Conservation (phyloP, 2,113 vertebrate genomes). For the Chaetura pelagica region DNA sequence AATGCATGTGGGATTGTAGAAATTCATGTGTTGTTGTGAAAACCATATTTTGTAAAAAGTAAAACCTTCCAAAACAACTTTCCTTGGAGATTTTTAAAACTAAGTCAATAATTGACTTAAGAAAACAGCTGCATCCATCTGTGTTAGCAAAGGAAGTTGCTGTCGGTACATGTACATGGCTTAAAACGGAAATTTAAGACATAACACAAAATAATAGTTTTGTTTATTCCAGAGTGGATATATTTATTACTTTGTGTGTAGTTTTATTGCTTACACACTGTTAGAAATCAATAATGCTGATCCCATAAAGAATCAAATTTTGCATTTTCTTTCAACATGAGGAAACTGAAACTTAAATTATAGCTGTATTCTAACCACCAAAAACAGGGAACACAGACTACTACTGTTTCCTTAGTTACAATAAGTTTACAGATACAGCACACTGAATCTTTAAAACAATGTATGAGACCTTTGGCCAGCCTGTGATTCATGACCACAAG, state of each 20-base stretch:
- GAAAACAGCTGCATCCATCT: rapidly evolving
- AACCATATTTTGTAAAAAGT: background rate
- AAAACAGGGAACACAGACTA: background rate
- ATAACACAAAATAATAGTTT: background rate
- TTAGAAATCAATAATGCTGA: background rate
- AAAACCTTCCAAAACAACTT: background rate
- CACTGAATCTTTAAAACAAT: background rate
- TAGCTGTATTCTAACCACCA: background rate
- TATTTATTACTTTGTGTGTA: background rate
- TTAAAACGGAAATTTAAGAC: background rate
- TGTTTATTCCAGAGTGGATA: background rate
- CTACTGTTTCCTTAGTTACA: background rate
- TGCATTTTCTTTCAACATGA: background rate
- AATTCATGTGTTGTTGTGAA: background rate
- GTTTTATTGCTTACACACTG: background rate
- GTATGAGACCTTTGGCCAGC: background rate
- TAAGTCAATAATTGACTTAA: background rate
- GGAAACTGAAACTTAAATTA: background rate
- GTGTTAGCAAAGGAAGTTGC: background rate
- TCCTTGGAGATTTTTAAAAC: background rate
- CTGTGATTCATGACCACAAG: background rate
- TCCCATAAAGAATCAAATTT: background rate
- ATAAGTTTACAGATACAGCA: background rate
- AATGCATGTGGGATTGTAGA: background rate
- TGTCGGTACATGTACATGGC: background rate